These are phyloP conservation scores for Cathartes aura DNA, from an alignment of 2,113 vertebrate genomes.

Conservation along the genomic window DNA sequence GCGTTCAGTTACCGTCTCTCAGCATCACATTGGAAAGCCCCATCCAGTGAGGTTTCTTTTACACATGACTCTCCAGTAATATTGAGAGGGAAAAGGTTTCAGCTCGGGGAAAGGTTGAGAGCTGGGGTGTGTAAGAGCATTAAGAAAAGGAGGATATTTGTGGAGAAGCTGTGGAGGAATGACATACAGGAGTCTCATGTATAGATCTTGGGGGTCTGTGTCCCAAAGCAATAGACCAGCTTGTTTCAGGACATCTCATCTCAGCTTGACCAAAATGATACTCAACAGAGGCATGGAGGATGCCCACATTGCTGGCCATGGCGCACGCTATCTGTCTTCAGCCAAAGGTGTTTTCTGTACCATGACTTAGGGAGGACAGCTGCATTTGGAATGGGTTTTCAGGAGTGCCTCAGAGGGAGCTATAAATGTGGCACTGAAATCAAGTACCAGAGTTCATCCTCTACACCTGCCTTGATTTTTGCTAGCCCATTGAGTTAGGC, in stretches of 20 bases:
- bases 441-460: not conserved
- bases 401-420: not conserved
- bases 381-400: not conserved
- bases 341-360: not conserved
- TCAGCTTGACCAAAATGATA: not conserved
- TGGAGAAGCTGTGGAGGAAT: not conserved
- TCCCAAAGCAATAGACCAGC: not conserved
- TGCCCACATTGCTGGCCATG: not conserved
- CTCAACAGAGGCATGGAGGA: not conserved
- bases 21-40: not conserved
- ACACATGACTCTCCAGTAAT: not conserved
- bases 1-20: not conserved
- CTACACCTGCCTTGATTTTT: slow-evolving; percentile 38
- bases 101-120: not conserved
- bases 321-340: rapidly evolving
- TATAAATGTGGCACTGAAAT: not conserved
- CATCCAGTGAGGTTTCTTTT: not conserved
- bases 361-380: rapidly evolving
- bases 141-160: not conserved
- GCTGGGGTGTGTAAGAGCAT: not conserved
- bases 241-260: not conserved
- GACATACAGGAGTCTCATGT: not conserved
- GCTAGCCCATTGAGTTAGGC: not conserved
- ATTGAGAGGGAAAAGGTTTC: not conserved
- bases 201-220: not conserved